These are phyloP conservation scores for Misgurnus mizolepis DNA, from an alignment of 2,113 vertebrate genomes.

Conservation along the genomic window DNA sequence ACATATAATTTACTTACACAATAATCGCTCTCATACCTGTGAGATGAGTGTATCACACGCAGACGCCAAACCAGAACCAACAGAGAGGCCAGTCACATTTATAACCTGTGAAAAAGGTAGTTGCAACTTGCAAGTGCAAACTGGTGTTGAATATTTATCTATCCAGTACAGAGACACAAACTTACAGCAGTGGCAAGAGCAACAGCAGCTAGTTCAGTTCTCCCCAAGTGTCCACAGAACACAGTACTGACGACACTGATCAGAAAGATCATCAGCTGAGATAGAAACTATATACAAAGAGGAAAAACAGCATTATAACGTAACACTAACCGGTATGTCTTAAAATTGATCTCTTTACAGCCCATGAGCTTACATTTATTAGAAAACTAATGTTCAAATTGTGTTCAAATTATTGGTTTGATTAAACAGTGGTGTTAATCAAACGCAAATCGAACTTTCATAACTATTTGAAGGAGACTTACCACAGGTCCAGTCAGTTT, in stretches of 20 bases:
- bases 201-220: slow-evolving; percentile 80
- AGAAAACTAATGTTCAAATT: too few relatives aligned
- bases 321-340: too few relatives aligned
- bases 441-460: background rate
- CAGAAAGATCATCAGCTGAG: slow-evolving; percentile 86
- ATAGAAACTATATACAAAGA: slow-evolving; percentile 73
- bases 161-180: background rate
- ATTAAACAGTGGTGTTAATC: too few relatives aligned
- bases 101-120: slow-evolving; percentile 77
- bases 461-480: slow-evolving; percentile 38
- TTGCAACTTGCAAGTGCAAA: background rate
- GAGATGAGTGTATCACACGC: slow-evolving; percentile 89
- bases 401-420: too few relatives aligned
- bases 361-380: too few relatives aligned
- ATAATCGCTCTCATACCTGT: slow-evolving; percentile 73
- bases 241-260: slow-evolving; percentile 87
- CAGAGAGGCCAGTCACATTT: slow-evolving; percentile 82
- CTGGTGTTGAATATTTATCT: background rate
- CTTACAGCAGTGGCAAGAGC: slow-evolving; percentile 80
- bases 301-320: slow-evolving; percentile 23
- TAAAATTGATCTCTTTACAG: too few relatives aligned
- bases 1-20: slow-evolving; percentile 4
- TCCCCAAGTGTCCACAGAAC: slow-evolving; percentile 91
- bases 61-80: slow-evolving; percentile 82
- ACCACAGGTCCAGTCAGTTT: slow-evolving; percentile 70